Percentiles rank a stretch among this genome's conserved stretches.
Evolutionary conservation across 2,113 vertebrate species (phyloP).

Genomic region (Peucedramus taeniatus): DNA sequence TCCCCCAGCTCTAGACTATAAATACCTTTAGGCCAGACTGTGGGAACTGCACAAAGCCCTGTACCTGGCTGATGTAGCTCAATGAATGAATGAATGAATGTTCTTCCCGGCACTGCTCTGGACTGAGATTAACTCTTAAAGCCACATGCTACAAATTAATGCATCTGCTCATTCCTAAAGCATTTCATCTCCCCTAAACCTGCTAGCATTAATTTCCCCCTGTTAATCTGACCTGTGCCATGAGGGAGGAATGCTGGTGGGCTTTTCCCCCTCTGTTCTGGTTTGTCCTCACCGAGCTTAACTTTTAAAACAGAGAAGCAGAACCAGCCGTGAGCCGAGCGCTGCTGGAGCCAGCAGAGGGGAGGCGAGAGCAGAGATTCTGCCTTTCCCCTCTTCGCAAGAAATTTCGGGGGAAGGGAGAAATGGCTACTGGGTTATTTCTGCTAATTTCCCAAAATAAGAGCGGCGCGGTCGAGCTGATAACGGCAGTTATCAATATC

Average conservation of each 20-base stretch:
- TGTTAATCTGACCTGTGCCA: background rate
- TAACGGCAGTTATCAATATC: background rate
- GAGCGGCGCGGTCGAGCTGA: rapidly evolving
- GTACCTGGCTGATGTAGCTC: background rate
- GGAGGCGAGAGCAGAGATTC: constrained; percentile 46
- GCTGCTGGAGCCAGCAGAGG: constrained; percentile 42
- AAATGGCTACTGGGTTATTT: background rate
- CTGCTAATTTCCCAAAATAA: background rate
- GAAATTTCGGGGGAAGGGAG: background rate
- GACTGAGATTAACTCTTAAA: background rate
- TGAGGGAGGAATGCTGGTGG: background rate
- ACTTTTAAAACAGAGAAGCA: background rate
- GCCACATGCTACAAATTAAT: background rate
- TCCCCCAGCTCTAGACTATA: background rate
- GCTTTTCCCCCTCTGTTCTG: rapidly evolving
- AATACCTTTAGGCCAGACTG: background rate
- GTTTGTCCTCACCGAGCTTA: rapidly evolving
- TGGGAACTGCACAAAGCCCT: background rate
- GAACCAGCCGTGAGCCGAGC: rapidly evolving
- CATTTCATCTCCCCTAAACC: background rate
- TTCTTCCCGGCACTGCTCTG: background rate
- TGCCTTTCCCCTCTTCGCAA: background rate
- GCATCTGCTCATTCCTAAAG: background rate
- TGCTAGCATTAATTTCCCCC: background rate
- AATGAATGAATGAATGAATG: background rate